Conservation (phyloP, 2,888 invertebrate species). For the Patella depressa region DNA sequence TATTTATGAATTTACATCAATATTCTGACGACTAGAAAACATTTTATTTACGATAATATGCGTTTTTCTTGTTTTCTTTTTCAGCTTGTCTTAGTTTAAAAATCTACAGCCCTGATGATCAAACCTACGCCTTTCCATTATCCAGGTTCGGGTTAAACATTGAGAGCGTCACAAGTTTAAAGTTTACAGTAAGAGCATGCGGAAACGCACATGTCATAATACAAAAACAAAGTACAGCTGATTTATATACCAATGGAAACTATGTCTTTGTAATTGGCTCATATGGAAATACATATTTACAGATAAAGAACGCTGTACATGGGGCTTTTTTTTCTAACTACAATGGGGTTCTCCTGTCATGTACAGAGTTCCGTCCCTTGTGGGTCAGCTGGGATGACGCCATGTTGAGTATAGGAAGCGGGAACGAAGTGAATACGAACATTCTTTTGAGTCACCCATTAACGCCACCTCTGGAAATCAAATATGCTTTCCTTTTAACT, state of each 20-base stretch:
- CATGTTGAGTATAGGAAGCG: not conserved
- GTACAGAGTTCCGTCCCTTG: not conserved
- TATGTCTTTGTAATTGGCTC: not conserved
- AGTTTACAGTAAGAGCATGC: not conserved
- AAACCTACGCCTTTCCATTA: not conserved
- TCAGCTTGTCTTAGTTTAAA: not conserved
- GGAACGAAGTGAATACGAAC: not conserved
- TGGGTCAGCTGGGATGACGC: not conserved
- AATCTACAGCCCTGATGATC: not conserved
- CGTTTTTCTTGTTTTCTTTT: too few relatives aligned
- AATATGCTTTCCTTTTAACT: not conserved
- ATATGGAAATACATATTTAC: not conserved
- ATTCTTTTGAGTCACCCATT: not conserved
- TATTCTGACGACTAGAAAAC: too few relatives aligned
- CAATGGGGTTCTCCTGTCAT: not conserved
- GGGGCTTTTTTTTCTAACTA: not conserved
- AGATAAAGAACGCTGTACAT: not conserved
- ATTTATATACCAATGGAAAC: slow-evolving; percentile 4
- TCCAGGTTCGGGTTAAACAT: not conserved
- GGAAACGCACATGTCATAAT: not conserved
- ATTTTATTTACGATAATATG: too few relatives aligned
- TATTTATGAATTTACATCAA: too few relatives aligned
- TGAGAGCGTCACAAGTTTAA: not conserved
- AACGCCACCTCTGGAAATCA: not conserved
- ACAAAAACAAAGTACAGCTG: not conserved